Evolutionary conservation across 1,140 invertebrate genomes (phyloP), one percentile per base, ranked within the genome.

Genomic region (Pseudomyrmex pallidus): DNA sequence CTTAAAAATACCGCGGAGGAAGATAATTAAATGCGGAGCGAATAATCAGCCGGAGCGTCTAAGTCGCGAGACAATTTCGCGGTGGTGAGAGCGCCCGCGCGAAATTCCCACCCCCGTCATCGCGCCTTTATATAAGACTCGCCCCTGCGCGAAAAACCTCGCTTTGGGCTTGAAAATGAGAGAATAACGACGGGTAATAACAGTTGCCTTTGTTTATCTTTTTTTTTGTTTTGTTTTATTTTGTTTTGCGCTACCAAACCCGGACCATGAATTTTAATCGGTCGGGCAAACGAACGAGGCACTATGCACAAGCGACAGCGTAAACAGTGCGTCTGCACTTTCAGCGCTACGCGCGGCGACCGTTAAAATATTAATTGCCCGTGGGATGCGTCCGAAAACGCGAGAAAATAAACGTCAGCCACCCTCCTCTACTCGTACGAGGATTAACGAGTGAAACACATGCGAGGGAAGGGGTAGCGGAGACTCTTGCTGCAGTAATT

Each of bases 341-440:
- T 66, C 22, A 10, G 54, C 13, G 25, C 22, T 22, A n/a, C 25
- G 12, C 12, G 8, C 20, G 0, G 20, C 20, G 9, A 46, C 67
- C 61, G 78, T 85, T 85, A 84, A 87, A 84, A 82, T 87, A 87
- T 88, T 87, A 80, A 87, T 88, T 82, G 67, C 74, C 35, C 74
- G 68, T 73, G 67, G 64, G 76, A 85, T 44, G 48, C 48, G 54
- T 46, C 44, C 76, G 17, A 86, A 86, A 86, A 82, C 20, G 74
- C 50, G 57, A 80, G 74, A 35, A 57, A 85, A 61, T 57, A 85
- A 56, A 56, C 35, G 35, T 35, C 35, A 20, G 15, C 52, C 12
- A 15, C 0, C 8, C 15, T 25, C 22, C 1, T 0, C 48, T 22
- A 0, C 22, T 17, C 12, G 22, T 25, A 22, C 35, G 17, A n/a